phyloP scores from a whole-genome alignment of 2,888 invertebrate species.

The Abscondita cerata region DNA sequence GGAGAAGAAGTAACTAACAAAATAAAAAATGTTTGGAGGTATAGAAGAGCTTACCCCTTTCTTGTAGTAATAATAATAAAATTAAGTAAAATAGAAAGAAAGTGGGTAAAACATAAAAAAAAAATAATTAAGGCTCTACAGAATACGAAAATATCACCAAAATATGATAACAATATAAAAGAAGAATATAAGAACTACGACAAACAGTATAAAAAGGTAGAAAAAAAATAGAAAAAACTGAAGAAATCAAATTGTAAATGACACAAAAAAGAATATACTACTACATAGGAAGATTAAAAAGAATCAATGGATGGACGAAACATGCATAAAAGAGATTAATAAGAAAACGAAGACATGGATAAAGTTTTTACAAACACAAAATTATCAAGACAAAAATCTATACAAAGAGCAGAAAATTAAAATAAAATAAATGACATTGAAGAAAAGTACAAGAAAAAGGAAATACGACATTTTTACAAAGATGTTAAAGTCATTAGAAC shows the following conservation, averaged over 20 bases:
- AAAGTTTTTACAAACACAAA: slow-evolving; percentile 6
- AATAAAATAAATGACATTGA: slow-evolving; percentile 2
- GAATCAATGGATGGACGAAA: neutral
- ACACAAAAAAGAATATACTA: slow-evolving; percentile 5
- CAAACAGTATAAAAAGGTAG: neutral
- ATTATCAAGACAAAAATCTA: slow-evolving; percentile 8
- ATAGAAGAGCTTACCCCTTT: too few relatives aligned
- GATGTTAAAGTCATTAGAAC: neutral
- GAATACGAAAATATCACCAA: too few relatives aligned
- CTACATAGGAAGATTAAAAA: slow-evolving; percentile 3
- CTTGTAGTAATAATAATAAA: too few relatives aligned
- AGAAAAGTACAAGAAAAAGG: neutral
- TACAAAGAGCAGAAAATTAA: slow-evolving; percentile 8
- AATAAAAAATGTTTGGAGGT: too few relatives aligned
- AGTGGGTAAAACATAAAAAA: too few relatives aligned
- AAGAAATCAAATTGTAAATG: slow-evolving; percentile 8
- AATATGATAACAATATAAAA: slow-evolving; percentile 8
- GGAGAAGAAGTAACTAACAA: too few relatives aligned
- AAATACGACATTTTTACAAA: neutral
- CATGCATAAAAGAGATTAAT: slow-evolving; percentile 43
- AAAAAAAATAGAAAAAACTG: slow-evolving; percentile 11
- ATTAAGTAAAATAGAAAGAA: too few relatives aligned
- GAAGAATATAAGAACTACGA: slow-evolving; percentile 9
- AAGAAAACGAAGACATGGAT: slow-evolving; percentile 6
- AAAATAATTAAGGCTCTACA: too few relatives aligned